Conservation (phyloP, 2,888 invertebrate genomes). For the Scotopteryx bipunctaria region DNA sequence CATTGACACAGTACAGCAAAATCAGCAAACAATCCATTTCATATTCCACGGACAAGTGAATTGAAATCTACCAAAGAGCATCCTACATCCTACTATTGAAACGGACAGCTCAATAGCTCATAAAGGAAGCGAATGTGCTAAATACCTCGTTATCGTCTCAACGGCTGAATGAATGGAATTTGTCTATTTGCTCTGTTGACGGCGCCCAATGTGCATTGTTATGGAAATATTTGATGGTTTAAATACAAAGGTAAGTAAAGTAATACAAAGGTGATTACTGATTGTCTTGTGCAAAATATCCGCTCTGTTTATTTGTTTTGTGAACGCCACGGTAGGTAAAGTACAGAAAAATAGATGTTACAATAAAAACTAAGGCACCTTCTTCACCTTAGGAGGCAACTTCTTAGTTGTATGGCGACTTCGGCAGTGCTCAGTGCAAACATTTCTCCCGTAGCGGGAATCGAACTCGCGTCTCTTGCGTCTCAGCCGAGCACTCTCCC, state of each 20-base stretch:
- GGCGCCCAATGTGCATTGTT: conserved; percentile 21
- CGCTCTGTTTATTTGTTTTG: too few species aligned
- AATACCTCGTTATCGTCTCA: conserved; percentile 20
- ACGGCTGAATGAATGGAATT: conserved; percentile 26
- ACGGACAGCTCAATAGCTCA: conserved; percentile 25
- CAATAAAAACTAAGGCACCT: too few species aligned
- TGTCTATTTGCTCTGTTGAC: conserved; percentile 14
- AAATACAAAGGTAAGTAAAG: conserved; percentile 5
- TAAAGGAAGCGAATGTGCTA: conserved; percentile 25
- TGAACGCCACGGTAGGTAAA: too few species aligned
- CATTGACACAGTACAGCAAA: neutral
- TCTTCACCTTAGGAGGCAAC: too few species aligned
- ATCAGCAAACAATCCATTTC: conserved; percentile 4
- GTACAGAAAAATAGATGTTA: too few species aligned
- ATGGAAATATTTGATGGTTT: neutral
- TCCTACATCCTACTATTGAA: conserved; percentile 22
- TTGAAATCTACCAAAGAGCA: conserved; percentile 9
- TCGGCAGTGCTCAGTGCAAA: too few species aligned
- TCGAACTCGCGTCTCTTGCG: too few species aligned
- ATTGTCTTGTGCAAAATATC: too few species aligned
- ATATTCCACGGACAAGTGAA: conserved; percentile 8
- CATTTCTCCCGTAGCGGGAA: too few species aligned
- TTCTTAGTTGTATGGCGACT: too few species aligned
- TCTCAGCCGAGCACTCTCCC: too few species aligned
- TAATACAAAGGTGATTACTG: too few species aligned